A percentile compares a stretch with the other conserved stretches of the same genome.
Conservation (phyloP, 2,113 vertebrate genomes). For the Nesoenas mayeri region DNA sequence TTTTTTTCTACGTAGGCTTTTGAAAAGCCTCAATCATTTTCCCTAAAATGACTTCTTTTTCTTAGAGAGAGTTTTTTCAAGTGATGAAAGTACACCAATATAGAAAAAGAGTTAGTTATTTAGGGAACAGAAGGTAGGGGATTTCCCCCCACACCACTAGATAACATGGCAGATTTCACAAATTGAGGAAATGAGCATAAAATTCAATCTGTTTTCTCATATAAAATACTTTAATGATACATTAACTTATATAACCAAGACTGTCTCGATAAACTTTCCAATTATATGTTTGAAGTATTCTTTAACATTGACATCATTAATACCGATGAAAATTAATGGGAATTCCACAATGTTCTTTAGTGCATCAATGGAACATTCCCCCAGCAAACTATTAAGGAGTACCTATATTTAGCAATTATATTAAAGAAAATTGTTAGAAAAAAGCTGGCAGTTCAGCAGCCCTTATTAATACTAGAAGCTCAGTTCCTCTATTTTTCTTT, state of each 20-base stretch:
- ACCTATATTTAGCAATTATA: background rate
- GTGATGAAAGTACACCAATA: background rate
- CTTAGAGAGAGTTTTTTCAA: background rate
- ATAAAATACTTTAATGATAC: background rate
- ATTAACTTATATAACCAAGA: slow-evolving; percentile 1
- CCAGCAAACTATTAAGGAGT: background rate
- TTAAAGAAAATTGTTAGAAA: background rate
- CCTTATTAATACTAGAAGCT: background rate
- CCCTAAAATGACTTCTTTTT: background rate
- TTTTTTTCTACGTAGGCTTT: background rate
- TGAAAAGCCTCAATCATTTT: background rate
- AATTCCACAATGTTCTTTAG: background rate
- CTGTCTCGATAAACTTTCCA: background rate
- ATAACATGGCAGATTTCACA: slow-evolving; percentile 1
- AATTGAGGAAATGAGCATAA: slow-evolving; percentile 7
- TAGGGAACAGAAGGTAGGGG: background rate
- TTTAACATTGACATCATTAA: slow-evolving; percentile 21
- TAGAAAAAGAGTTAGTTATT: background rate
- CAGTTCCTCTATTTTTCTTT: background rate
- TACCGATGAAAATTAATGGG: slow-evolving; percentile 13
- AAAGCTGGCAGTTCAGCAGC: background rate
- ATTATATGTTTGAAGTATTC: background rate
- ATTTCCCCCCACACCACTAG: background rate
- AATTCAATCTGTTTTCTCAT: slow-evolving; percentile 5
- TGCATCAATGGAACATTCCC: background rate